phyloP scores from a whole-genome alignment of 2,113 vertebrate genomes.

The Serinus canaria region DNA sequence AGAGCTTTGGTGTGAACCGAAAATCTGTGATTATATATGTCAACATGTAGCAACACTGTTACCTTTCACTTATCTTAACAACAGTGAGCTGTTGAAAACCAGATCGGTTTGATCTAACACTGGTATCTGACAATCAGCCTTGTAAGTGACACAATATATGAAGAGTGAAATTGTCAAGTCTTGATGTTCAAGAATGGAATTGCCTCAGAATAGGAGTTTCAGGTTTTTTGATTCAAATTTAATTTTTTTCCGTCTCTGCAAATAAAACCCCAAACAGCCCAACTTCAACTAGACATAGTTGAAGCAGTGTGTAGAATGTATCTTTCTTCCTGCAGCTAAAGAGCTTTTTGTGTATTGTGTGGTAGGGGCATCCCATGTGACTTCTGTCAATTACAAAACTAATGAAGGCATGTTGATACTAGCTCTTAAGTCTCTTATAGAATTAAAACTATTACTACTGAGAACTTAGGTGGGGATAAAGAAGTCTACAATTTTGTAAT shows the following conservation, averaged over 20 bases:
- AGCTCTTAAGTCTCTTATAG: not conserved
- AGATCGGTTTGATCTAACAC: not conserved
- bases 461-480: not conserved
- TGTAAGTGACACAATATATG: not conserved
- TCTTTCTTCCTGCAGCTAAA: not conserved
- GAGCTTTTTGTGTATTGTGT: not conserved
- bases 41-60: not conserved
- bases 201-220: not conserved
- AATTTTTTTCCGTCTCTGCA: not conserved
- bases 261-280: not conserved
- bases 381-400: not conserved
- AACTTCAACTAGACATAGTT: not conserved
- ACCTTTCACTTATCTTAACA: not conserved
- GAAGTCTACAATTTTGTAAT: not conserved
- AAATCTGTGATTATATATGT: not conserved
- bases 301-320: not conserved
- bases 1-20: not conserved
- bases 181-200: not conserved
- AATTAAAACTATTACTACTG: not conserved
- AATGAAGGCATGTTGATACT: not conserved
- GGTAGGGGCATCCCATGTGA: not conserved
- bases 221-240: not conserved
- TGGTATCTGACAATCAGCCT: not conserved
- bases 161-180: not conserved
- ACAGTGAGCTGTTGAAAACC: not conserved